Evolutionary conservation across 2,888 invertebrate genomes (phyloP).

Genomic region (Metellina segmentata): DNA sequence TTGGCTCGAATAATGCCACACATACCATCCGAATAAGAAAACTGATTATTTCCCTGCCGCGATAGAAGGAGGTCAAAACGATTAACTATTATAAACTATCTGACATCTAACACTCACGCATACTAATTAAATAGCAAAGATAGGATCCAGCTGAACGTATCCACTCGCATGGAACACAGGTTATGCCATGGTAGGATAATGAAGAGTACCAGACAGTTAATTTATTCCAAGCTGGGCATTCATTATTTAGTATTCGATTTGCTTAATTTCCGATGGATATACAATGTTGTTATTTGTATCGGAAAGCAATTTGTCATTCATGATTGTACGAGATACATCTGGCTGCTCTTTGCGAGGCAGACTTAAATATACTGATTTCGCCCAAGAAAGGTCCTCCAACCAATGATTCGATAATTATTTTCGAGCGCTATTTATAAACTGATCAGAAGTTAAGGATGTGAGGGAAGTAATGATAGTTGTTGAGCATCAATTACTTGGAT

Average conservation of each 20-base stretch:
- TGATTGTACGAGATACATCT: background rate
- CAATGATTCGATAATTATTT: background rate
- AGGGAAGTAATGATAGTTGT: background rate
- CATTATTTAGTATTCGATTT: background rate
- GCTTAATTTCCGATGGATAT: conserved; percentile 1
- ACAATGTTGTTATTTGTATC: background rate
- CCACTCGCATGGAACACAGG: background rate
- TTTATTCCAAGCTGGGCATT: background rate
- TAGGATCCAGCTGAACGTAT: background rate
- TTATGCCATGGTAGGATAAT: background rate
- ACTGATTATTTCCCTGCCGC: background rate
- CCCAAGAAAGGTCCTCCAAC: no score
- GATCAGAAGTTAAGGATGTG: background rate
- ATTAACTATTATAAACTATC: conserved; percentile 1
- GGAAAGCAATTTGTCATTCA: background rate
- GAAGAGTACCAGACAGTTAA: background rate
- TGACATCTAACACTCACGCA: background rate
- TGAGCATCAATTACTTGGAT: no score
- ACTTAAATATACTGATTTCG: background rate
- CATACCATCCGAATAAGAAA: background rate
- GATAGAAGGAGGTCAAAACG: background rate
- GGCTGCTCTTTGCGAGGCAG: background rate
- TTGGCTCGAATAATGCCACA: no score
- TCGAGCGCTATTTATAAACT: background rate
- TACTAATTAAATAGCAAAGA: background rate